Conservation (phyloP, 2,797 vertebrate genomes). For the Gymnoscopelus braueri region DNA sequence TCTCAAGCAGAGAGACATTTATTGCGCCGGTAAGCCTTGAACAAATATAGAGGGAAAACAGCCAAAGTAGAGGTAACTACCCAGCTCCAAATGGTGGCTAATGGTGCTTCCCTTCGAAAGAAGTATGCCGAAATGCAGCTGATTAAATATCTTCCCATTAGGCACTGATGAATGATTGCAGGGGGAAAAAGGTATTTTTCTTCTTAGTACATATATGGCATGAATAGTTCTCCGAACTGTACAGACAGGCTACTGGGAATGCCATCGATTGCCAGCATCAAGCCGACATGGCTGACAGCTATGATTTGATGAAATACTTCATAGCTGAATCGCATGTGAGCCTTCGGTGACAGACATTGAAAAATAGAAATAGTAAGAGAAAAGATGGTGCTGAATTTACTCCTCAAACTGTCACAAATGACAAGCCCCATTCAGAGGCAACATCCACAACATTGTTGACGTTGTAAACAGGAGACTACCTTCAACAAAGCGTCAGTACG, state of each 20-base stretch:
- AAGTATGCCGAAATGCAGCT: neutral
- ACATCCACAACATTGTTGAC: conserved; percentile 5
- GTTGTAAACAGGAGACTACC: conserved; percentile 8
- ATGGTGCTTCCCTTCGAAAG: neutral
- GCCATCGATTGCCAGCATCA: conserved; percentile 8
- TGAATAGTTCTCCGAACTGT: conserved; percentile 13
- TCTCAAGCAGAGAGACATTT: neutral
- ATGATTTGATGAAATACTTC: conserved; percentile 23
- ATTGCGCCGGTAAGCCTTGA: neutral
- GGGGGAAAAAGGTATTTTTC: neutral
- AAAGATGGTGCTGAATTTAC: conserved; percentile 21
- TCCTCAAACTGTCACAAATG: conserved; percentile 22
- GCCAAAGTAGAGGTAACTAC: neutral
- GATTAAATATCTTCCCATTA: neutral
- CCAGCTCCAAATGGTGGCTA: neutral
- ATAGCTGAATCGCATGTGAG: conserved; percentile 22
- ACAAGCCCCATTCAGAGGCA: conserved; percentile 31
- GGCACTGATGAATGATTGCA: neutral
- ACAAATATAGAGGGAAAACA: no score
- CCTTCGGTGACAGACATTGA: conserved; percentile 35
- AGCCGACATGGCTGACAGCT: conserved; percentile 11
- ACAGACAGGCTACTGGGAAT: neutral
- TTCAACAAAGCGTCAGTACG: neutral
- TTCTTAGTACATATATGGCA: neutral
- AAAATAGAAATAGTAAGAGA: conserved; percentile 36